Conservation (phyloP, 2,113 vertebrate genomes). For the Varanus komodoensis region DNA sequence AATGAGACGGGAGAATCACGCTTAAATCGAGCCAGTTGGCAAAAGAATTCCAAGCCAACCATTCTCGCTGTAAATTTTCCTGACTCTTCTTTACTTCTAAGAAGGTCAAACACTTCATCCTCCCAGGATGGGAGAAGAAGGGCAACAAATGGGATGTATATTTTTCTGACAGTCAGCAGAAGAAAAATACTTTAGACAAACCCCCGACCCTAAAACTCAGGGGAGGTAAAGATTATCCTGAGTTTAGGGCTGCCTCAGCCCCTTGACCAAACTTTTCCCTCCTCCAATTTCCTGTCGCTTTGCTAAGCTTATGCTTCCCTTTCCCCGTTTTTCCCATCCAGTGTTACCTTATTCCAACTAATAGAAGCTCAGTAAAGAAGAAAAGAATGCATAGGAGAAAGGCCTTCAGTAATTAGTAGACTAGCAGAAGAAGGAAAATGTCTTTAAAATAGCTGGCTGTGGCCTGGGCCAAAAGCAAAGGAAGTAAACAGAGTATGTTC, state of each 20-base stretch:
- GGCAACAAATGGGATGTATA: neutral
- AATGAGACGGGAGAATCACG: neutral
- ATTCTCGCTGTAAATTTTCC: neutral
- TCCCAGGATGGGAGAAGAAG: neutral
- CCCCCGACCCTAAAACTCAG: neutral
- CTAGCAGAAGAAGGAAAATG: constrained; percentile 13
- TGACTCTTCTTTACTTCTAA: fast-evolving
- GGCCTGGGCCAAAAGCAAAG: constrained; percentile 49
- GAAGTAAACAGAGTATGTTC: constrained; percentile 56
- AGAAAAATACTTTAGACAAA: fast-evolving
- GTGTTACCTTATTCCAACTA: constrained; percentile 1
- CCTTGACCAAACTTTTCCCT: neutral
- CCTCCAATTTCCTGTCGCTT: constrained; percentile 1
- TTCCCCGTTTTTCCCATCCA: fast-evolving
- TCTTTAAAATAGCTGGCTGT: constrained; percentile 63
- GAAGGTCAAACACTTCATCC: neutral
- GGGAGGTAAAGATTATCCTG: neutral
- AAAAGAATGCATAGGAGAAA: neutral
- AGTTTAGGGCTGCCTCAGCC: neutral
- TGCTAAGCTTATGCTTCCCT: neutral
- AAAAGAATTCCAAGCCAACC: neutral
- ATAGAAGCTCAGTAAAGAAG: neutral
- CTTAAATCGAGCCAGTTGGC: neutral
- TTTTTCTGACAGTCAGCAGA: constrained; percentile 14
- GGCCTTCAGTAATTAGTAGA: constrained; percentile 57